A percentile compares a stretch with the other conserved stretches of the same genome.
These are phyloP conservation scores for Microcebus jonahi DNA, from an alignment of 2,113 vertebrate species.

Conservation along the genomic window DNA sequence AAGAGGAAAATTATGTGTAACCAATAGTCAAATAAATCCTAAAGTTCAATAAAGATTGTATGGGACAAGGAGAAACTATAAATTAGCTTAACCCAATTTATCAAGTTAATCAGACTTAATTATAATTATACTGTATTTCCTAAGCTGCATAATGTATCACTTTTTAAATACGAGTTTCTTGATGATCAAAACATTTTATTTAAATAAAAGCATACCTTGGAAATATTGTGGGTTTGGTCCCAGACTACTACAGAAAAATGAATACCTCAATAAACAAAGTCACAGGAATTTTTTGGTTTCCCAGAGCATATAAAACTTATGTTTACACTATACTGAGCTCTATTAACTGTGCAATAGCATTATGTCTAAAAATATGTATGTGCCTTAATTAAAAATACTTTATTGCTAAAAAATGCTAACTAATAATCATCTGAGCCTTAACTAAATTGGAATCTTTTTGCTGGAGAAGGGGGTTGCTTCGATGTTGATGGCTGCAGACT, in stretches of 20 bases:
- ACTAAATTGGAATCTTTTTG: background rate
- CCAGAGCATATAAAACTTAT: background rate
- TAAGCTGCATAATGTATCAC: background rate
- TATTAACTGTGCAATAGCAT: background rate
- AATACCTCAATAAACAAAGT: background rate
- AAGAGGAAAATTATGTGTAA: background rate
- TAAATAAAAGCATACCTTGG: too few species aligned
- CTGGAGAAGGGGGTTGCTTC: background rate
- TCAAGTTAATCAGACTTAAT: constrained; percentile 9
- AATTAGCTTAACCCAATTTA: background rate
- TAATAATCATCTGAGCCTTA: background rate
- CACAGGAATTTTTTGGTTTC: background rate
- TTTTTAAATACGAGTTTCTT: background rate
- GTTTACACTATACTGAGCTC: background rate
- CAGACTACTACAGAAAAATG: background rate
- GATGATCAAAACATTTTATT: background rate
- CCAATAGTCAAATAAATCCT: background rate
- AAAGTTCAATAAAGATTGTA: background rate
- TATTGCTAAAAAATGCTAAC: background rate
- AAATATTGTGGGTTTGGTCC: background rate
- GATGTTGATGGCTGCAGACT: background rate
- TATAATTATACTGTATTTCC: background rate
- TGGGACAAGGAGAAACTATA: background rate
- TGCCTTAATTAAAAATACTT: background rate
- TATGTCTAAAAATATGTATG: background rate